Conservation (phyloP, 2,888 invertebrate species). For the Keiferia lycopersicella region DNA sequence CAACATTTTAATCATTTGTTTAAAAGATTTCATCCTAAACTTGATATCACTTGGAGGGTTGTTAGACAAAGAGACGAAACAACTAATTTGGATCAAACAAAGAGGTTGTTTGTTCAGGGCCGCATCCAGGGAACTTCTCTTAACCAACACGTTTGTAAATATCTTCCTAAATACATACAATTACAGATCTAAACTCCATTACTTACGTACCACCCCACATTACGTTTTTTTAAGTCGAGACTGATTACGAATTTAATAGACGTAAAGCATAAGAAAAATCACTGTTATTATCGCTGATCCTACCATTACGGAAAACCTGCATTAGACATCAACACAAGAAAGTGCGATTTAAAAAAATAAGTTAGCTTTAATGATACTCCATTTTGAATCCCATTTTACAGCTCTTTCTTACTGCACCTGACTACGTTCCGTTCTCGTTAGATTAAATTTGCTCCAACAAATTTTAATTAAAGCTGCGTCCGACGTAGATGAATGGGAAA, state of each 20-base stretch:
- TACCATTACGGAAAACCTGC: no score
- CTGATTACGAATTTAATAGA: no score
- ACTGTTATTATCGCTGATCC: no score
- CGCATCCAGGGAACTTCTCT: constrained; percentile 11
- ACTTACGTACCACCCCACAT: no score
- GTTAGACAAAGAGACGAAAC: constrained; percentile 26
- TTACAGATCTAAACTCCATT: background rate
- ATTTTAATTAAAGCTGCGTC: constrained; percentile 32
- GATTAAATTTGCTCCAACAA: constrained; percentile 32
- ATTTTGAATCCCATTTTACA: background rate
- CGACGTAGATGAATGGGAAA: constrained; percentile 30
- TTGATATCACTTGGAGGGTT: constrained; percentile 22
- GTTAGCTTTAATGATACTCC: background rate
- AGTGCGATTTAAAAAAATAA: no score
- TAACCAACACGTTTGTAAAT: background rate
- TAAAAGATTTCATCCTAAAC: constrained; percentile 21
- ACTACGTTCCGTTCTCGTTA: constrained; percentile 19
- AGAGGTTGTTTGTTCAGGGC: constrained; percentile 20
- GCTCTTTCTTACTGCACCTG: constrained; percentile 1
- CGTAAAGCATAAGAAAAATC: no score
- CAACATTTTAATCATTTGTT: constrained; percentile 8
- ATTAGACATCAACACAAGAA: no score
- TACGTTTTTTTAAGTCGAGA: no score
- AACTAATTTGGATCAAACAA: constrained; percentile 27
- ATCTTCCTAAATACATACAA: background rate